Evolutionary conservation across 1,140 invertebrate species (phyloP), one percentile per base, ranked within the genome.

Genomic region (Paramacrobiotus metropolitanus): DNA sequence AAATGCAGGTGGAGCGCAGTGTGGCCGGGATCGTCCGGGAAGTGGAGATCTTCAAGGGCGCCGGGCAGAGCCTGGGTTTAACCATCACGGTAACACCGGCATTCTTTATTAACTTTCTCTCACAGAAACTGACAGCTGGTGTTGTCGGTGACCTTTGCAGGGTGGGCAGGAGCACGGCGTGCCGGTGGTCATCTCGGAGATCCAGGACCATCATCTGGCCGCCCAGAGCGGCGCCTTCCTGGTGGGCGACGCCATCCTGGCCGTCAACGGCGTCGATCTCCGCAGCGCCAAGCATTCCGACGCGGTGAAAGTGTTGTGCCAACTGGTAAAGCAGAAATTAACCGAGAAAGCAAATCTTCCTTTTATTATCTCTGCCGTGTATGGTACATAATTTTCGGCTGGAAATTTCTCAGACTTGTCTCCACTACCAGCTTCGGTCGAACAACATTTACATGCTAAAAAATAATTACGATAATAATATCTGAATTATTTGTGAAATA

Each of bases 141-240:
- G n/a, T n/a, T n/a, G n/a, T 40, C 9, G n/a, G 64, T 65, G 66
- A 18, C 3, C 55, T 61, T 64, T 66, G 44, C 66, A 85, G 83
- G 85, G 84, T 62, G 85, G 85, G 9, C 78, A 82, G 64, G 85
- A 88, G 69, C 84, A 88, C 73, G 84, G 84, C 30, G 83, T 88
- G 31, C 85, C 85, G 0, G 84, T 88, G 63, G 70, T 88, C n/a
- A 84, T 88, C 65, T 86, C 84, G 24, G 85, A 87, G 72, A 76
- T 88, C 67, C 83, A 87, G 70, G 77, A 80, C 59, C 80, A 82
- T 64, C 82, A 83, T 61, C 82, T 84, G 44, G 85, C 84, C 1
- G 80, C 82, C 44, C 68, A 81, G 62, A 81, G 78, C 61, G 77
- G 79, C 34, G 75, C 80, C 45, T 72, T 88, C 1, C 85, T 80